Evolutionary conservation across 2,888 invertebrate species (phyloP), one percentile per base, ranked within the genome.

Genomic region (Eupithecia exiguata): DNA sequence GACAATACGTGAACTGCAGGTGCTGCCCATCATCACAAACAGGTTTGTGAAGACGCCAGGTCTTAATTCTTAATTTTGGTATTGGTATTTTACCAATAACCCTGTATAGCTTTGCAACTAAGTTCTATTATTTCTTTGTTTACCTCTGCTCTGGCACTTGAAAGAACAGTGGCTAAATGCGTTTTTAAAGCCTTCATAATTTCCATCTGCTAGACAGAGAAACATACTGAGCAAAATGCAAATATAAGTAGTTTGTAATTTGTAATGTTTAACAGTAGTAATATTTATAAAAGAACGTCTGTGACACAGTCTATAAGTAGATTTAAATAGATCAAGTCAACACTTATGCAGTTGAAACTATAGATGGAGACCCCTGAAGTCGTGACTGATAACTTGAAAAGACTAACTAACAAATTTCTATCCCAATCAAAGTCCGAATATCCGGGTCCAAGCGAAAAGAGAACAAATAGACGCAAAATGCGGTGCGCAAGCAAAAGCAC

Each of bases 381-480:
- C 66, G 66, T 66, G 61, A 66, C 35, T 46, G 38, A 53, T 58
- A 58, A 58, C n/a, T 58, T 58, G 40, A 62, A 68, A 68, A 68
- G 25, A 72, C 35, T 35, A 63, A 53, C 21, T 68, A 46, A 46
- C 67, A 46, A 21, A 69, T 43, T 61, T 69, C 43, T 62, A 68
- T 63, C 61, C 61, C 61, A 66, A 66, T 75, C 79, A 76, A 80
- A 76, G 74, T 78, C 77, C 72, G 80, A 81, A 84, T 80, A 86
- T 87, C 85, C 87, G 86, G 85, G 85, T 87, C 72, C 81, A 78
- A 81, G 78, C 78, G 78, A 76, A 87, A 87, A 85, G 83, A 84
- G 82, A 84, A 82, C 86, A 84, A 70, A 80, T 84, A 85, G 83
- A 87, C 82, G 79, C 82, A 84, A 86, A 87, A 79, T 77, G 81